A percentile compares a stretch with the other conserved stretches of the same genome.
phyloP scores from a whole-genome alignment of 2,888 invertebrate species.

The Noctuana brunneofusca region DNA sequence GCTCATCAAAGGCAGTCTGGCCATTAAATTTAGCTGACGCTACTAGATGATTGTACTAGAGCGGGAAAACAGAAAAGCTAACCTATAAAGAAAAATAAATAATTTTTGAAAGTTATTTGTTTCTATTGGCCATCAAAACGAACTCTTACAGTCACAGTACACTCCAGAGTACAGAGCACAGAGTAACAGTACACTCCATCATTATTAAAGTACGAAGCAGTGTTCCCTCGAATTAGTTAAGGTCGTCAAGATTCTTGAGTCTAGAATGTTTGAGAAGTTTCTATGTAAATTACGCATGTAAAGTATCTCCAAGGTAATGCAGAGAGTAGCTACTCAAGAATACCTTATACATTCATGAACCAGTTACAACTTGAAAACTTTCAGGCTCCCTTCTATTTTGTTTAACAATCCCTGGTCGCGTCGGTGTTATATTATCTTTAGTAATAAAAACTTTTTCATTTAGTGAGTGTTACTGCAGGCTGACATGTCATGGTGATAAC shows the following conservation, averaged over 20 bases:
- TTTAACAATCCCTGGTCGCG: neutral
- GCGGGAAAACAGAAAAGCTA: no score
- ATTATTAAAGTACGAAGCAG: neutral
- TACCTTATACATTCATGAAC: neutral
- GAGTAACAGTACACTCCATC: no score
- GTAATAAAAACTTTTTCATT: constrained; percentile 1
- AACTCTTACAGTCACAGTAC: no score
- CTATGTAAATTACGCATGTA: constrained; percentile 4
- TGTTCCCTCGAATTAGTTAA: neutral
- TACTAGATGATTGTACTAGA: no score
- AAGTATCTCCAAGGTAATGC: constrained; percentile 4
- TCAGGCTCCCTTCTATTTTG: neutral
- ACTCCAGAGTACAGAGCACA: no score
- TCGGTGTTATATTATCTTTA: neutral
- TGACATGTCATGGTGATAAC: neutral
- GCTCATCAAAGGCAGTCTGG: no score
- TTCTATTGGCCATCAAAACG: no score
- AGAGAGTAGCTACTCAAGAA: neutral
- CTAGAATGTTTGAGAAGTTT: constrained; percentile 1
- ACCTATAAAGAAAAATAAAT: no score
- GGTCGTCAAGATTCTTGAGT: constrained; percentile 1
- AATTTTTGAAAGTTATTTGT: no score
- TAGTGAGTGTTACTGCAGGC: neutral
- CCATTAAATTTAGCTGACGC: no score
- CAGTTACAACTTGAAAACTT: constrained; percentile 1